A percentile compares a stretch with the other conserved stretches of the same genome.
phyloP scores from a whole-genome alignment of 2,113 vertebrate species.

The Oncorhynchus mykiss region DNA sequence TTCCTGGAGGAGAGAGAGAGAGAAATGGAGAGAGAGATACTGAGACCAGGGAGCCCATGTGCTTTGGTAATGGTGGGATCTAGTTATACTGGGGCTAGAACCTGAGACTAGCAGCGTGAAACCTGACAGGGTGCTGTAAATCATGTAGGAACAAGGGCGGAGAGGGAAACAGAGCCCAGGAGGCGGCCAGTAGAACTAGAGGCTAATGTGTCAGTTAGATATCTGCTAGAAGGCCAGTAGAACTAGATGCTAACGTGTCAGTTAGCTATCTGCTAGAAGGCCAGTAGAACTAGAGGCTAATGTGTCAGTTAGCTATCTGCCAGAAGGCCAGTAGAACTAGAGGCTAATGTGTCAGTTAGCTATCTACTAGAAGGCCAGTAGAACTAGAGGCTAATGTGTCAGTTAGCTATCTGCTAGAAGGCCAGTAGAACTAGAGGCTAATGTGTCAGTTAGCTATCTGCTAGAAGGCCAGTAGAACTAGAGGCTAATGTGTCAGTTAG shows the following conservation, averaged over 20 bases:
- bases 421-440: not conserved
- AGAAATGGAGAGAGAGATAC: no score
- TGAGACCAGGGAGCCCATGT: slow-evolving; percentile 20
- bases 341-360: not conserved
- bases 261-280: not conserved
- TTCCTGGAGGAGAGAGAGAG: slow-evolving; percentile 11
- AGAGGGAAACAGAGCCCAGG: slow-evolving; percentile 32
- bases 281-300: not conserved
- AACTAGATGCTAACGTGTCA: not conserved
- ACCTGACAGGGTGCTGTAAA: slow-evolving; percentile 62
- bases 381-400: not conserved
- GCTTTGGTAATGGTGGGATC: slow-evolving; percentile 50
- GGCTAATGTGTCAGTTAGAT: not conserved
- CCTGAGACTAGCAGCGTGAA: slow-evolving; percentile 55
- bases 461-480: not conserved
- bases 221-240: no score
- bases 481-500: not conserved
- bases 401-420: not conserved
- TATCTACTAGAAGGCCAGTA: no score
- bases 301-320: not conserved
- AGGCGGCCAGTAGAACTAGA: not conserved
- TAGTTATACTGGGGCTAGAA: slow-evolving; percentile 42
- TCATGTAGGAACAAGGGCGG: slow-evolving; percentile 46
- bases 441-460: not conserved
- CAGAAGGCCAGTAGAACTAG: not conserved